Percentiles rank a stretch among this genome's conserved stretches.
These are phyloP conservation scores for Diarsia rubi DNA, from an alignment of 2,888 invertebrate genomes.

Conservation along the genomic window DNA sequence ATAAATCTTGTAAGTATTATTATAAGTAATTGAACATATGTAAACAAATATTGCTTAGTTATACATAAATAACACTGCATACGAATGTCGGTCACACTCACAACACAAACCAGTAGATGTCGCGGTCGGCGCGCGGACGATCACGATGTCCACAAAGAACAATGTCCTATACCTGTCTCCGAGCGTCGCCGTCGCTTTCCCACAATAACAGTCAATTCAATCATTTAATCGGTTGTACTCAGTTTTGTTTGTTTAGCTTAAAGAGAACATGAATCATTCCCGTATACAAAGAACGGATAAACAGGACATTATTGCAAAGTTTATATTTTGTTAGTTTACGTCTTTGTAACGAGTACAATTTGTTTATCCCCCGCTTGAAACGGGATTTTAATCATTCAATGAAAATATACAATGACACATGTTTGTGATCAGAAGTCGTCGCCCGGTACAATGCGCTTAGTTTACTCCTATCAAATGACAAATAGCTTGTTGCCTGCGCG, in stretches of 20 bases:
- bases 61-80: slow-evolving; percentile 1
- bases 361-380: slow-evolving; percentile 16
- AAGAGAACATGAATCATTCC: slow-evolving; percentile 46
- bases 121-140: slow-evolving; percentile 16
- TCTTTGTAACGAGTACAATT: slow-evolving; percentile 15
- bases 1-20: slow-evolving; percentile 4
- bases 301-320: slow-evolving; percentile 9
- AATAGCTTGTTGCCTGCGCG: slow-evolving; percentile 60
- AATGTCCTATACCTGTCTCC: slow-evolving; percentile 35
- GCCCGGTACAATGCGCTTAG: slow-evolving; percentile 33
- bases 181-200: slow-evolving; percentile 25
- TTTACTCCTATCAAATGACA: slow-evolving; percentile 54
- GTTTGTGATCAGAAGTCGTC: slow-evolving; percentile 22
- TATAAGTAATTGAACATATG: slow-evolving; percentile 6
- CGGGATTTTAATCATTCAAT: slow-evolving; percentile 32
- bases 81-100: slow-evolving; percentile 38
- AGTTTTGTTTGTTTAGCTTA: slow-evolving; percentile 21
- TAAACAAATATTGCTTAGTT: slow-evolving; percentile 3
- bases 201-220: slow-evolving; percentile 26
- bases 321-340: slow-evolving; percentile 11
- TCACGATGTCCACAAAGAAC: slow-evolving; percentile 22
- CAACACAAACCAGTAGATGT: slow-evolving; percentile 4
- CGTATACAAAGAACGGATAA: slow-evolving; percentile 12
- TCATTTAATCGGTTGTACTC: slow-evolving; percentile 6
- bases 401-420: slow-evolving; percentile 50